These are phyloP conservation scores for Leptogaster cylindrica DNA, from an alignment of 2,888 invertebrate species.

Conservation along the genomic window DNA sequence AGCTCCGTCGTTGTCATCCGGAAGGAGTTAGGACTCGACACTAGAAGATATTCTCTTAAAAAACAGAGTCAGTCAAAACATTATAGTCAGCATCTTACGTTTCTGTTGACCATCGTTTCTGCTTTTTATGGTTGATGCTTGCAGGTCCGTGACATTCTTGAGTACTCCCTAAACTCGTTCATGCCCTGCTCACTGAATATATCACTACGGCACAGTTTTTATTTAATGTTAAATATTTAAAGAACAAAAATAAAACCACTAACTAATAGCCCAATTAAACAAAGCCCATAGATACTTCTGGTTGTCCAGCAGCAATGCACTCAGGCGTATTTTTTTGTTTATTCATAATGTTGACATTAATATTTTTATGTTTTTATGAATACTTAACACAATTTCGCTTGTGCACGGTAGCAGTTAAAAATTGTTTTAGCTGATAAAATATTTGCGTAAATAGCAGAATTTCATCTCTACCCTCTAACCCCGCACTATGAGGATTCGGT, in stretches of 20 bases:
- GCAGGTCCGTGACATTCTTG: no score
- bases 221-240: slow-evolving; percentile 25
- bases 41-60: no score
- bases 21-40: no score
- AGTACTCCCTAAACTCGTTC: no score
- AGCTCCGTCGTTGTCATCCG: slow-evolving; percentile 7
- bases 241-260: not conserved
- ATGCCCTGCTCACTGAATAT: no score
- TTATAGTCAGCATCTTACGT: no score
- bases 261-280: slow-evolving; percentile 31
- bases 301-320: not conserved
- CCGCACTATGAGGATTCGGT: not conserved
- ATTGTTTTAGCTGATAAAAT: slow-evolving; percentile 36
- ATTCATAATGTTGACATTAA: slow-evolving; percentile 33
- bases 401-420: slow-evolving; percentile 24
- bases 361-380: slow-evolving; percentile 27
- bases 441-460: slow-evolving; percentile 25
- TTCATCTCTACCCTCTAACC: slow-evolving; percentile 18
- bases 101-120: no score
- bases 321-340: slow-evolving; percentile 12
- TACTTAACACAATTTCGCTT: slow-evolving; percentile 25
- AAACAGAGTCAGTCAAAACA: no score
- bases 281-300: slow-evolving; percentile 1
- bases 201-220: no score
- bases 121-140: no score